Base-by-base conservation (phyloP, 2,797 vertebrate genomes). In the Nothura maculosa region DNA sequence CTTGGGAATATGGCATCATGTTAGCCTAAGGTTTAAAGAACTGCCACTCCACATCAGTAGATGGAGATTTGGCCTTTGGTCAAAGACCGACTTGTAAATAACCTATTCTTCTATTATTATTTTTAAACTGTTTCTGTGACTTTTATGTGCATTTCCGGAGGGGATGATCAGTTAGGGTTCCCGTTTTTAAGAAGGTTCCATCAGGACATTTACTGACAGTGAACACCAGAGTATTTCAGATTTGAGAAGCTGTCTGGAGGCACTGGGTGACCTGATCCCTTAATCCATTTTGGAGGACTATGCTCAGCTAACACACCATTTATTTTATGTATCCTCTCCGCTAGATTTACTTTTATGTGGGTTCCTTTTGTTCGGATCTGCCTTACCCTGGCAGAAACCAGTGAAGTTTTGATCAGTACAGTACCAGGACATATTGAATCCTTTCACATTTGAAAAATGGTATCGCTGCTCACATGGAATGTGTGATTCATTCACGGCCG, bases 71-170 rank as follows among this genome's bases (percentile, higher is more conserved):
- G 91, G 89, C 91, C 94, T 94, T 94, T 90, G 64, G 69, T 89
- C 83, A 93, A 90, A 96, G 83, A 84, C 45, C 94, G 72, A 88
- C 66, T 95, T 91, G 73, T 92, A 96, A 96, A 96, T 96, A 97
- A 69, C 64, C 63, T 89, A 79, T 90, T 94, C 80, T 73, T 91
- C 70, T 87, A 72, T 89, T 87, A 94, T 87, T 90, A 82, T 90
- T 84, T 96, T 96, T 92, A 72, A 96, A 93, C 62, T 89, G 50
- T 93, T 92, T 88, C 89, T 90, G 58, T 84, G 85, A 90, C 42
- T 95, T 96, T 93, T 96, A 92, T 60, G 24, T 90, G 55, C 52
- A 80, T 81, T 85, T 96, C 80, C 64, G 83, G 70, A 90, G 92
- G 62, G 86, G 81, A 85, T 82, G 62, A 92, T 82, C 68, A 75